Evolutionary conservation across 2,797 vertebrate genomes (phyloP).

Genomic region (Peromyscus attwateri): DNA sequence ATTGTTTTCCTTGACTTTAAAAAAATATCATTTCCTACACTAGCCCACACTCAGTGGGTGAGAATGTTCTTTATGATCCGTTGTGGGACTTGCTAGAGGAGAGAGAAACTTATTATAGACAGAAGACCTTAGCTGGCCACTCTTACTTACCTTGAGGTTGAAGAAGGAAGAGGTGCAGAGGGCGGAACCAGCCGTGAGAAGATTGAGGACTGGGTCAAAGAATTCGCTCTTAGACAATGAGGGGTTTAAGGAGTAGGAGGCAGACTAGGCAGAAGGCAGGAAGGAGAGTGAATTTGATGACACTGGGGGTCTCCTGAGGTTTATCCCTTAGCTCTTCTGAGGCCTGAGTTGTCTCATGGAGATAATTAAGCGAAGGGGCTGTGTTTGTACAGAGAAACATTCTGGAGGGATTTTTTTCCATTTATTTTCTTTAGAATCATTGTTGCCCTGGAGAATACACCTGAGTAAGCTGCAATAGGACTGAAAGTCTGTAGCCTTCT

Average conservation of each 20-base stretch:
- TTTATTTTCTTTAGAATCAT: neutral
- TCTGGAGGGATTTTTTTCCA: constrained; percentile 6
- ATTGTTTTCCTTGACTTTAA: neutral
- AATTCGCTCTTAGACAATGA: neutral
- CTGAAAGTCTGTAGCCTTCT: neutral
- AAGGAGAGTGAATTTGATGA: neutral
- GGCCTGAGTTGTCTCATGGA: neutral
- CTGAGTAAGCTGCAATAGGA: neutral
- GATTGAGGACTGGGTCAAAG: neutral
- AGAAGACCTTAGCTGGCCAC: neutral
- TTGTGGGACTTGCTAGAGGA: neutral
- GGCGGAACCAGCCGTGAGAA: neutral
- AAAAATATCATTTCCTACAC: neutral
- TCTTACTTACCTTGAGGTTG: neutral
- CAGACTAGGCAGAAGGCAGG: neutral
- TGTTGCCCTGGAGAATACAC: neutral
- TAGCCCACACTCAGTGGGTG: neutral
- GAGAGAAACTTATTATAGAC: neutral
- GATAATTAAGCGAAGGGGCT: neutral
- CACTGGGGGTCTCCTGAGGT: neutral
- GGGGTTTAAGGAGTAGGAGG: neutral
- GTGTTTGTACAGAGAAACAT: neutral
- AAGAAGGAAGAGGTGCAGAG: neutral
- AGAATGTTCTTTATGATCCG: neutral
- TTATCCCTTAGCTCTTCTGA: neutral